Conservation (phyloP, 92 coral and sea anemone species). For the Diadumene lineata region DNA sequence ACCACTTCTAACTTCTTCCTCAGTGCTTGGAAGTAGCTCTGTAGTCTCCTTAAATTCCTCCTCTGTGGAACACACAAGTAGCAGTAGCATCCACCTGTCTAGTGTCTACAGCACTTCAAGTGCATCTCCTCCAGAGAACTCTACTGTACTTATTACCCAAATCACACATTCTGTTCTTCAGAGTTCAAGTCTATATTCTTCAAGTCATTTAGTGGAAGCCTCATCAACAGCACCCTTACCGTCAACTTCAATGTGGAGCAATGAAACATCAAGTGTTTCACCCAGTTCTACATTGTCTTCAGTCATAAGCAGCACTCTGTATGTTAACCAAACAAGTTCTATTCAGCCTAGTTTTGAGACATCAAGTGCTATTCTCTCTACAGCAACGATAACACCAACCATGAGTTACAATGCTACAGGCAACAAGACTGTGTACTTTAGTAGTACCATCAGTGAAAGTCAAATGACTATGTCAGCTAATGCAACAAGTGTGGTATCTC, state of each 20-base stretch:
- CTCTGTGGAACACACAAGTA: not conserved
- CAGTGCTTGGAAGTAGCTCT: not conserved
- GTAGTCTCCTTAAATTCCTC: not conserved
- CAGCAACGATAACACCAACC: constrained; percentile 17
- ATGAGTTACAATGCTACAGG: constrained; percentile 16
- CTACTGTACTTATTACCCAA: not conserved
- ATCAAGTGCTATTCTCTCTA: not conserved
- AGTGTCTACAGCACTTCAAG: constrained; percentile 15
- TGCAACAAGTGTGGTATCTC: constrained; percentile 7
- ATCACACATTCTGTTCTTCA: not conserved
- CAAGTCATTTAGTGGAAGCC: constrained; percentile 3
- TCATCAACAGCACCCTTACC: no score
- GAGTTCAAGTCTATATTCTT: not conserved
- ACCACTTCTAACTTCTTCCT: not conserved
- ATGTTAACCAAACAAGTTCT: constrained; percentile 21
- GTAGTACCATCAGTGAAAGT: not conserved
- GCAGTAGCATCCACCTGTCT: constrained; percentile 2
- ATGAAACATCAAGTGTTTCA: not conserved
- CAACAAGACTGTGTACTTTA: constrained; percentile 18
- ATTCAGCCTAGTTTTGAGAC: constrained; percentile 37
- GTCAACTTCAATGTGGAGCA: not conserved
- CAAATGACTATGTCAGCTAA: not conserved
- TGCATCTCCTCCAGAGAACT: constrained; percentile 17
- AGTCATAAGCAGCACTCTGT: not conserved
- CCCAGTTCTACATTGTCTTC: constrained; percentile 6